Percentiles rank a stretch among this genome's conserved stretches.
These are phyloP conservation scores for Gallinago nigripennis DNA, from an alignment of 2,797 vertebrate species.

Conservation along the genomic window DNA sequence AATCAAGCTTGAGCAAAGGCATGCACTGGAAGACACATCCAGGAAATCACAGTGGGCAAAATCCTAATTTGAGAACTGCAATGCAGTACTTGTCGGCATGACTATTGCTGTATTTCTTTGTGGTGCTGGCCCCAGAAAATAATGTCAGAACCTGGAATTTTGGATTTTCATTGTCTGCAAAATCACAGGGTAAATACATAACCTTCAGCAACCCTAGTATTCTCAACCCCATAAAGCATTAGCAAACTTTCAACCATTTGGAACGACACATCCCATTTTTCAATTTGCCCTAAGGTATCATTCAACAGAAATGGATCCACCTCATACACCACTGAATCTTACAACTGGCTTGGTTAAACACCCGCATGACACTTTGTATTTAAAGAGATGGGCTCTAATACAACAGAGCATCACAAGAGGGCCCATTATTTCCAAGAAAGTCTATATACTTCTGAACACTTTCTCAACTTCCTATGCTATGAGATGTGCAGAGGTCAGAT, in stretches of 20 bases:
- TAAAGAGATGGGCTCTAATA: background rate
- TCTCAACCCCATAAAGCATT: background rate
- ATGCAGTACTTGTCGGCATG: background rate
- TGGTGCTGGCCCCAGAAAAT: background rate
- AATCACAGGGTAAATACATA: background rate
- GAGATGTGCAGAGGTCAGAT: fast-evolving
- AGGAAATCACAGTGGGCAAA: background rate
- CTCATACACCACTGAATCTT: background rate
- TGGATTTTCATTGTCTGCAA: background rate
- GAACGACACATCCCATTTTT: background rate
- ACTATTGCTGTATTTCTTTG: background rate
- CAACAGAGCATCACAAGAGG: background rate
- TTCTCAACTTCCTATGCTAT: background rate
- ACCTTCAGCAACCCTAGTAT: background rate
- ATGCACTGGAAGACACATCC: background rate
- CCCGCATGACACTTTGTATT: background rate
- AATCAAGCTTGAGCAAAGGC: background rate
- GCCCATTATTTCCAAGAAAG: background rate
- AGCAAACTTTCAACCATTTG: background rate
- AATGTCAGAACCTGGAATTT: background rate
- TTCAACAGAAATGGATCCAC: background rate
- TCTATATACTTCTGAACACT: background rate
- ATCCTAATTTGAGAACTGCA: background rate
- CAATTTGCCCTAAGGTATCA: background rate
- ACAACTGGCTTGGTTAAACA: background rate